phyloP scores from a whole-genome alignment of 2,113 vertebrate species.

The Otis tarda region DNA sequence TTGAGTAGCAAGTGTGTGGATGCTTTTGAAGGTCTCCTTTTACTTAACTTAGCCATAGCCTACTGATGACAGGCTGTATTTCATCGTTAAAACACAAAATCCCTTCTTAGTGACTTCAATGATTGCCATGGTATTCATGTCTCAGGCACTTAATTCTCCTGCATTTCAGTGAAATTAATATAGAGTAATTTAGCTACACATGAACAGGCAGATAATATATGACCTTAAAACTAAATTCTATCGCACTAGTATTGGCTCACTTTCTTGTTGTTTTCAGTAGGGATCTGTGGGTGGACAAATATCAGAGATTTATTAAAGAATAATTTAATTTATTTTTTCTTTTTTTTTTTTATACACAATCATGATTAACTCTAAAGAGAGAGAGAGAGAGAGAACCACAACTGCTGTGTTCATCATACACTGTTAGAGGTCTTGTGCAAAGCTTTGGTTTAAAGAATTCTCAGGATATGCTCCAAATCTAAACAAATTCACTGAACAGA shows the following conservation, averaged over 20 bases:
- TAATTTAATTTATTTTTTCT: not conserved
- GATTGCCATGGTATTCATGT: not conserved
- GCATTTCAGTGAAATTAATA: not conserved
- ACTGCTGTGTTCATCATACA: not conserved
- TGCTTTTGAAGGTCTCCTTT: not conserved
- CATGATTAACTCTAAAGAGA: not conserved
- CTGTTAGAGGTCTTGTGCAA: not conserved
- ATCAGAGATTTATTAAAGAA: not conserved
- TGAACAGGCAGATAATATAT: not conserved
- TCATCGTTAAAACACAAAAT: not conserved
- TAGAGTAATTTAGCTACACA: not conserved
- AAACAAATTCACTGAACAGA: not conserved
- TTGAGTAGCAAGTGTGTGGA: not conserved
- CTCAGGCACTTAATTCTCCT: not conserved
- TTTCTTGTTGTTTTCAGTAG: not conserved
- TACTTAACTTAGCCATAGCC: not conserved
- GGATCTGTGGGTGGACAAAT: not conserved
- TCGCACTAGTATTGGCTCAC: accelerated
- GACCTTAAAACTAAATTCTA: not conserved
- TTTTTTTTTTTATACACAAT: not conserved
- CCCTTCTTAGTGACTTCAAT: not conserved
- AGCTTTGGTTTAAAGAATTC: not conserved
- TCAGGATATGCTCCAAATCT: not conserved
- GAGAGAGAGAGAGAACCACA: not conserved
- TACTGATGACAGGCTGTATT: not conserved